Evolutionary conservation across 2,797 vertebrate species (phyloP), one percentile per base, ranked within the genome.

Genomic region (Acanthurus tractus): DNA sequence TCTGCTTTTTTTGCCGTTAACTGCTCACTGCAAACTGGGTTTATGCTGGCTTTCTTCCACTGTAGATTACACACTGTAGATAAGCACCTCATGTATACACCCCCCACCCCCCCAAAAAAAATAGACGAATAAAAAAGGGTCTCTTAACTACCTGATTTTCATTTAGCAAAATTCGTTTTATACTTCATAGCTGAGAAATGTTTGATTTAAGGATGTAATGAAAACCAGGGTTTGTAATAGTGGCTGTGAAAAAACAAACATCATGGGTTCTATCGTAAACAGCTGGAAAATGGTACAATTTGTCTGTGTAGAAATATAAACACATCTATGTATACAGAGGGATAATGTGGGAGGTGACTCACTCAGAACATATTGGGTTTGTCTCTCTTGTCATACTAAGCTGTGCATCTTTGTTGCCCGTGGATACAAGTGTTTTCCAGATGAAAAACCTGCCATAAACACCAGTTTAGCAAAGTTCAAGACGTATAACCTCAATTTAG

Each of bases 401-500:
- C 45, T 59, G 36, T 64, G 48, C 45, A 50, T 87, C 74, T 77
- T 75, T 78, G 85, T 87, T 86, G 82, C 84, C 81, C 58, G 17
- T 87, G 79, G 85, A 76, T 84, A 89, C 84, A 68, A 84, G 73
- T 66, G 63, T 53, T 76, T 75, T 83, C 42, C 48, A 75, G 71
- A 78, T 63, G 57, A n/a, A 69, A 81, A 67, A 18, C 48, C 36
- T 57, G 56, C 22, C 46, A 68, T 78, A 54, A 66, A 63, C 36
- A 56, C 20, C 11, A 58, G 8, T 56, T 79, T 67, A 81, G 25
- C 15, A 63, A 55, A 57, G 48, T 50, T 80, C 29, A 52, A 45
- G 61, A 55, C 44, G 54, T 76, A 40, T 56, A 61, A 40, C 56
- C 49, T 64, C 63, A 48, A 53, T 53, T 75, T 5, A 36, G 38